Conservation (phyloP, 2,888 invertebrate genomes). For the Elgonia sp. region DNA sequence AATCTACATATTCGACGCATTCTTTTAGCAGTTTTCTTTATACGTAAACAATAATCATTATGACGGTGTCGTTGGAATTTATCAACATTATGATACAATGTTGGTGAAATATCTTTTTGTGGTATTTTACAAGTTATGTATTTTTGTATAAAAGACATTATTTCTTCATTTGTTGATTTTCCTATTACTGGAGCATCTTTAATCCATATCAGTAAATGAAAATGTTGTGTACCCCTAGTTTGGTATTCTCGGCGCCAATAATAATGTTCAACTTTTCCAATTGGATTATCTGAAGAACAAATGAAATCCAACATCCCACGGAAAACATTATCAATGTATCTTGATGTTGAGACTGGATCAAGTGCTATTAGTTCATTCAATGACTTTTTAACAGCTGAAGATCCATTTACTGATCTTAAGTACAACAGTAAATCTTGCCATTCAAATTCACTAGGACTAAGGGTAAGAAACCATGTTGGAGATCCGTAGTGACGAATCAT, state of each 20-base stretch:
- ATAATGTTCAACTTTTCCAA: conserved; percentile 21
- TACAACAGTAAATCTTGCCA: conserved; percentile 78
- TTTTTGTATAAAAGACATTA: conserved; percentile 34
- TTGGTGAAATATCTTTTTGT: conserved; percentile 44
- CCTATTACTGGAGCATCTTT: neutral
- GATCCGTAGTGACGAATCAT: conserved; percentile 79
- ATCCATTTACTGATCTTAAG: neutral
- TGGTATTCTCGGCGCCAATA: conserved; percentile 11
- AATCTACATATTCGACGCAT: conserved; percentile 76
- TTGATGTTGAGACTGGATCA: neutral
- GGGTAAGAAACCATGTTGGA: conserved; percentile 78
- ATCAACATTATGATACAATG: conserved; percentile 47
- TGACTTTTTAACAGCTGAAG: neutral
- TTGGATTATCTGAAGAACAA: conserved; percentile 40
- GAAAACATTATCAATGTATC: neutral
- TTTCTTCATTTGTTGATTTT: conserved; percentile 5
- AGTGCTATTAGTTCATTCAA: neutral
- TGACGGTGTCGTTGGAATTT: conserved; percentile 46
- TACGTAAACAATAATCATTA: conserved; percentile 70
- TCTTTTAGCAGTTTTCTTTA: conserved; percentile 65
- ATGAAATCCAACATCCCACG: conserved; percentile 34
- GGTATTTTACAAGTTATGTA: conserved; percentile 71
- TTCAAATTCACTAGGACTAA: conserved; percentile 77
- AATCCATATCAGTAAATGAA: conserved; percentile 77
- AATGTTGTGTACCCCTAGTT: neutral